These are phyloP conservation scores for Gymnothorax javanicus DNA, from an alignment of 2,797 vertebrate genomes.

Conservation along the genomic window DNA sequence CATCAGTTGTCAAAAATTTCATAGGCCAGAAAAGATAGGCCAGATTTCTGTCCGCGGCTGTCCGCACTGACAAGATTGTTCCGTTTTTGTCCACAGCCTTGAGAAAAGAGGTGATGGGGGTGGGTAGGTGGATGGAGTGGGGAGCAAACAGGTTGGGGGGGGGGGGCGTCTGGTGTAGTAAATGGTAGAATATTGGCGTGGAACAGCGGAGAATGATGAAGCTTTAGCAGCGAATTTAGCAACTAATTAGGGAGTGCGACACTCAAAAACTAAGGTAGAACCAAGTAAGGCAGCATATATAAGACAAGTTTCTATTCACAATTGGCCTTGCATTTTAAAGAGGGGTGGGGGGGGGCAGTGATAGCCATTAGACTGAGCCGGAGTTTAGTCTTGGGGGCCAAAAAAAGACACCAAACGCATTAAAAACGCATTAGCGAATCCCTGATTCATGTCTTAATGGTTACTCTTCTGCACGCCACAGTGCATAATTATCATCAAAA, in stretches of 20 bases:
- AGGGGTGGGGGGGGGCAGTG: neutral
- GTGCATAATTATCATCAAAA: neutral
- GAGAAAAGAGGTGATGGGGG: constrained; percentile 7
- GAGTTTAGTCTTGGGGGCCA: neutral
- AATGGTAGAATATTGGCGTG: neutral
- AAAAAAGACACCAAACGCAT: neutral
- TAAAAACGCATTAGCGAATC: neutral
- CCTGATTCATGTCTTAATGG: constrained; percentile 17
- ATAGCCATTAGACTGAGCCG: neutral
- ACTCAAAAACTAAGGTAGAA: neutral
- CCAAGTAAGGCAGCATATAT: neutral
- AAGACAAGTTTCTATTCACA: neutral
- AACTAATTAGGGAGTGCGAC: constrained; percentile 27
- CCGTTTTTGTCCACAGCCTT: constrained; percentile 10
- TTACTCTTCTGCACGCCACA: neutral
- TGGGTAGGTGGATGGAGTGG: constrained; percentile 40
- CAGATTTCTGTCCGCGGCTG: constrained; percentile 18
- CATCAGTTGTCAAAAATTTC: constrained; percentile 53
- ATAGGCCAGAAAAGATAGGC: constrained; percentile 38
- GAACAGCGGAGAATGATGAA: neutral
- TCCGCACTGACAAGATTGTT: constrained; percentile 23
- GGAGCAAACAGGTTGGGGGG: constrained; percentile 26
- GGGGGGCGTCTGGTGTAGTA: constrained; percentile 7
- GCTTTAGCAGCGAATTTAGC: constrained; percentile 13
- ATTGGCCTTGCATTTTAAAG: neutral